Evolutionary conservation across 1,140 invertebrate species (phyloP).

Genomic region (Zophobas atratus): DNA sequence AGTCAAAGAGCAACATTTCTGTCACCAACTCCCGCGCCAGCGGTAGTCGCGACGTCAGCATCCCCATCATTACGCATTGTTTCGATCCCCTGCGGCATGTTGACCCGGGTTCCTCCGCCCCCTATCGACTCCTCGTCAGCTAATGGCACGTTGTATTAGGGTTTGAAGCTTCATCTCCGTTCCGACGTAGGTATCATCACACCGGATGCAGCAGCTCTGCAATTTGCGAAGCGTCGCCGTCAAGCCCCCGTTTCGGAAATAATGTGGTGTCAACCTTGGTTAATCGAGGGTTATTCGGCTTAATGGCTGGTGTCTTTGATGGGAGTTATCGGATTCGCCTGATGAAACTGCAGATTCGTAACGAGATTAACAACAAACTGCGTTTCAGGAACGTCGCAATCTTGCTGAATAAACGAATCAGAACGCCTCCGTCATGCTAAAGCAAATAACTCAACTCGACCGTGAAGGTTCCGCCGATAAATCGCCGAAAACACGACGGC

Average conservation of each 20-base stretch:
- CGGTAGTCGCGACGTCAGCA: too few relatives aligned
- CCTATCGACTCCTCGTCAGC: background rate
- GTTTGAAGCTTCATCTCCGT: background rate
- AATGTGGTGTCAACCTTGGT: background rate
- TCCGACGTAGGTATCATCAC: background rate
- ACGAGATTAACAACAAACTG: background rate
- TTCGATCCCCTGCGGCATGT: too few relatives aligned
- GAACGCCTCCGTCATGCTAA: background rate
- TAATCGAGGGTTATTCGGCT: background rate
- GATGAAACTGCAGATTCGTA: background rate
- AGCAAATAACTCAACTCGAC: background rate
- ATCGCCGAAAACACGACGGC: too few relatives aligned
- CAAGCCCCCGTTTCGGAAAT: background rate
- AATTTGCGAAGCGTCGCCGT: background rate
- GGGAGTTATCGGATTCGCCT: background rate
- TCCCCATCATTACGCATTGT: too few relatives aligned
- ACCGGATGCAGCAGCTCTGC: slow-evolving; percentile 1
- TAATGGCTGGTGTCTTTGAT: slow-evolving; percentile 1
- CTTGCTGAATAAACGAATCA: slow-evolving; percentile 2
- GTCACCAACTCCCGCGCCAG: too few relatives aligned
- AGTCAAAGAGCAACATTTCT: too few relatives aligned
- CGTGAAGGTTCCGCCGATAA: background rate
- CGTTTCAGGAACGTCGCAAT: background rate
- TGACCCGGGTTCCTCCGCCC: too few relatives aligned
- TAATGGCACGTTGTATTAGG: background rate